These are phyloP conservation scores for Pseudocheirus occidentalis DNA, from an alignment of 2,797 vertebrate species.

Conservation along the genomic window DNA sequence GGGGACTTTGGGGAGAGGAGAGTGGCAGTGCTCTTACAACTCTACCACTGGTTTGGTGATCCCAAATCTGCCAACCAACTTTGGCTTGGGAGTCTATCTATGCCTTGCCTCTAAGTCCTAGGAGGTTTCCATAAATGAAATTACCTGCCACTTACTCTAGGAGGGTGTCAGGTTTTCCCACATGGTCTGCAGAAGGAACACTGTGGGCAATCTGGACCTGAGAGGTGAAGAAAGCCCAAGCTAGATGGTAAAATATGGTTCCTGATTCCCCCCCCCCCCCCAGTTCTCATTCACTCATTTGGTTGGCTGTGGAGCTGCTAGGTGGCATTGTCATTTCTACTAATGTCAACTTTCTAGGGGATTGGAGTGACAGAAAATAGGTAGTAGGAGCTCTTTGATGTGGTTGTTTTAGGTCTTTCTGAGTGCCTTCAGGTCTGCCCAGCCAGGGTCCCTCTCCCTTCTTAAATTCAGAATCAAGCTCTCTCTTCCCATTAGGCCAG, in stretches of 20 bases:
- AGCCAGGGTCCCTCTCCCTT: neutral
- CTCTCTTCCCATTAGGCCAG: slow-evolving; percentile 73
- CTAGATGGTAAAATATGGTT: neutral
- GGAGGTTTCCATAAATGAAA: neutral
- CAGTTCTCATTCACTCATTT: neutral
- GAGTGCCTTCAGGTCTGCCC: neutral
- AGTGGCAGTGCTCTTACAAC: neutral
- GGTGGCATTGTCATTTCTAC: neutral
- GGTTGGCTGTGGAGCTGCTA: neutral
- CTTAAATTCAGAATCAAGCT: slow-evolving; percentile 57
- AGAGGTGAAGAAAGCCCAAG: neutral
- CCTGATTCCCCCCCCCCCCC: neutral
- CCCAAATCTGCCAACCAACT: neutral
- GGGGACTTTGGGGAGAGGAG: neutral
- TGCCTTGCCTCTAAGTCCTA: neutral
- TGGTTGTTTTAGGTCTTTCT: neutral
- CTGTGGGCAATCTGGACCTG: neutral
- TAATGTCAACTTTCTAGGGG: neutral
- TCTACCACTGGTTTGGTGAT: neutral
- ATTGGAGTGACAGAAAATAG: neutral
- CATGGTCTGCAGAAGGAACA: neutral
- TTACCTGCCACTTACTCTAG: neutral
- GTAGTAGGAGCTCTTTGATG: neutral
- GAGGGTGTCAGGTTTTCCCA: neutral
- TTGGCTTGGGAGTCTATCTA: neutral